Evolutionary conservation across 2,797 vertebrate species (phyloP), one percentile per base, ranked within the genome.

Genomic region (Crotalus adamanteus): DNA sequence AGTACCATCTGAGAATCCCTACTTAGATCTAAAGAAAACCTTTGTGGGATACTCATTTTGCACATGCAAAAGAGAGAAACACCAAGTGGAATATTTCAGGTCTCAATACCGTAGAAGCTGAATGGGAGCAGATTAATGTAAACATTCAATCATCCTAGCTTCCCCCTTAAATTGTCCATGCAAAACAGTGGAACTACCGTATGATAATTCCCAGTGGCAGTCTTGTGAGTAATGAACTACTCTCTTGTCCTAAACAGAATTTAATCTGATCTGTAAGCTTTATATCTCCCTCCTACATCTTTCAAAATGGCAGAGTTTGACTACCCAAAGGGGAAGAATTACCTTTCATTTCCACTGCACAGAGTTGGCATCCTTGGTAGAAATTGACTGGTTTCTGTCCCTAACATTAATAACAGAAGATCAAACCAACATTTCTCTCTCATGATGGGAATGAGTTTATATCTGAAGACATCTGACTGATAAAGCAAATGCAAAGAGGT

Each of bases 261-360:
- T 4, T 88, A 83, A 93, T 93, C 89, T 86, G 53, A 31, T 93
- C 63, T 91, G 56, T 28, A 28, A 91, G 28, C 85, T 31, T 42
- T 42, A 20, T 8, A 4, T 37, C 63, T 87, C 63, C 85, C 63
- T 69, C 56, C 42, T 60, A 37, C 55, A 78, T 61, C 42, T 51
- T 85, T n/a, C 61, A 91, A 93, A 59, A 91, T 88, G 89, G 85
- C 63, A 25, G 61, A 61, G 56, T 57, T 88, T 91, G 83, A 47
- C 65, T 90, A 92, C 90, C 87, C 60, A 92, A 92, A 90, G 78
- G 83, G 31, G 53, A 59, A 59, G 83, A 92, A 59, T 92, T 90
- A 90, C 69, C 61, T 69, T 51, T 90, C 51, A 18, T 89, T 65
- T 60, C 78, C 92, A 90, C 73, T 65, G 59, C 47, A 69, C 88